A percentile compares a stretch with the other conserved stretches of the same genome.
Conservation (phyloP, 2,888 invertebrate genomes). For the Chesias legatella region DNA sequence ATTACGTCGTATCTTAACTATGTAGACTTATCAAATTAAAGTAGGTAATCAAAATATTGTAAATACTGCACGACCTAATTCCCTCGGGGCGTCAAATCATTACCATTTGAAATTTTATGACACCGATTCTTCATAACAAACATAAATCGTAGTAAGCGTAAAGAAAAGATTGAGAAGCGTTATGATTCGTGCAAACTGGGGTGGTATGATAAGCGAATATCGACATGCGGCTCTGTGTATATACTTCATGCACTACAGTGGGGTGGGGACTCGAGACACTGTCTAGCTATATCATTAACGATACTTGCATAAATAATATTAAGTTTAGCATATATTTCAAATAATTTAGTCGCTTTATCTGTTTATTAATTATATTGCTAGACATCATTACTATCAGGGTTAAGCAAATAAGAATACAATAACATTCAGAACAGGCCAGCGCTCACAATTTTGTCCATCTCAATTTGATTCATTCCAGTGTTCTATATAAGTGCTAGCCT, state of each 20-base stretch:
- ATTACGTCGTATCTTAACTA: conserved; percentile 18
- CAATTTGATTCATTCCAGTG: not conserved
- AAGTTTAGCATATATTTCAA: too few species aligned
- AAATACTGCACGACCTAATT: conserved; percentile 57
- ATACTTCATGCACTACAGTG: conserved; percentile 40
- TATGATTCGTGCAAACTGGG: conserved; percentile 56
- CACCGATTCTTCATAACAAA: conserved; percentile 70
- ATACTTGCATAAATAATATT: too few species aligned
- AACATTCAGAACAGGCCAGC: conserved; percentile 15
- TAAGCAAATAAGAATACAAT: conserved; percentile 25
- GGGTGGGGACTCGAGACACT: conserved; percentile 29
- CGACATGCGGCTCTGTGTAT: conserved; percentile 48
- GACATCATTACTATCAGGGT: conserved; percentile 21
- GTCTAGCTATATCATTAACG: conserved; percentile 23
- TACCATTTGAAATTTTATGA: conserved; percentile 51
- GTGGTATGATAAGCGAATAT: conserved; percentile 55
- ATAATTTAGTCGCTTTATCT: too few species aligned
- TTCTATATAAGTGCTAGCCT: conserved; percentile 11
- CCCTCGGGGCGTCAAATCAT: conserved; percentile 77
- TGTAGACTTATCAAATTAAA: conserved; percentile 22
- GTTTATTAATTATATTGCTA: conserved; percentile 16
- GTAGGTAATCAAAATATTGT: conserved; percentile 20
- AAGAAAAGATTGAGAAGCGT: conserved; percentile 52
- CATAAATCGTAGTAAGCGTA: conserved; percentile 53
- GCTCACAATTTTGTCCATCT: conserved; percentile 9